These are phyloP conservation scores for Sphaeridia pumilis DNA, from an alignment of 2,888 invertebrate species.

Conservation along the genomic window DNA sequence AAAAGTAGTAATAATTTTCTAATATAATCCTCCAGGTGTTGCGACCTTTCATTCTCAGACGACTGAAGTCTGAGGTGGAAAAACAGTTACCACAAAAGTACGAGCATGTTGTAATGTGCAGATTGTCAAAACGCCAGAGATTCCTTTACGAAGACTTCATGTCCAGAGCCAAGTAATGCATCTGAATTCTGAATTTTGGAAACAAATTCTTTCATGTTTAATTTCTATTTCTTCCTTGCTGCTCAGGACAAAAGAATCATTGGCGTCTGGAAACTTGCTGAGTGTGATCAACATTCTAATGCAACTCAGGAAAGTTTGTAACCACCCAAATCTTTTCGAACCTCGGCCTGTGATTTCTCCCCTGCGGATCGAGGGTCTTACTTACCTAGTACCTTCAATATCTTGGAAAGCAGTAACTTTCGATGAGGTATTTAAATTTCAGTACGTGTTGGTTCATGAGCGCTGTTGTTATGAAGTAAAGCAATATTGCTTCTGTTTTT, in stretches of 20 bases:
- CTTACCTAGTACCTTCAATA: constrained; percentile 57
- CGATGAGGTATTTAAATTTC: constrained; percentile 41
- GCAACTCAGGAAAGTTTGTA: constrained; percentile 95
- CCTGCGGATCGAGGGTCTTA: constrained; percentile 71
- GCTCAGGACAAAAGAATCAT: constrained; percentile 78
- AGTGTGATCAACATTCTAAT: constrained; percentile 93
- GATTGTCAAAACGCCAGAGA: constrained; percentile 88
- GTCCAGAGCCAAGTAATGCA: constrained; percentile 72
- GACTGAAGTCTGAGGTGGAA: constrained; percentile 89
- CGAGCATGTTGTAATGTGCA: constrained; percentile 87
- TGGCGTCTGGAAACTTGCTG: constrained; percentile 82
- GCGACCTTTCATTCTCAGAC: constrained; percentile 80
- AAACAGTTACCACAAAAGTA: constrained; percentile 95
- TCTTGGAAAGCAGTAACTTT: constrained; percentile 58
- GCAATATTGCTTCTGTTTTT: background rate
- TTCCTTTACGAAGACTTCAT: constrained; percentile 99
- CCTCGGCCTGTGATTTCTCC: constrained; percentile 88
- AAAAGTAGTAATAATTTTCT: constrained; percentile 5
- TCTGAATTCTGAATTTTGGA: background rate
- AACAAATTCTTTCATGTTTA: background rate
- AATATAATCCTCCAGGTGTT: constrained; percentile 56
- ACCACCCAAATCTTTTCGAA: constrained; percentile 97
- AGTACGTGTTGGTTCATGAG: background rate
- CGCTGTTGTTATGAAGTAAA: background rate
- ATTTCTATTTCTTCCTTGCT: background rate